These are phyloP conservation scores for Heliocidaris tuberculata DNA, from an alignment of 35 echinoderm and acorn worm genomes.

Conservation along the genomic window DNA sequence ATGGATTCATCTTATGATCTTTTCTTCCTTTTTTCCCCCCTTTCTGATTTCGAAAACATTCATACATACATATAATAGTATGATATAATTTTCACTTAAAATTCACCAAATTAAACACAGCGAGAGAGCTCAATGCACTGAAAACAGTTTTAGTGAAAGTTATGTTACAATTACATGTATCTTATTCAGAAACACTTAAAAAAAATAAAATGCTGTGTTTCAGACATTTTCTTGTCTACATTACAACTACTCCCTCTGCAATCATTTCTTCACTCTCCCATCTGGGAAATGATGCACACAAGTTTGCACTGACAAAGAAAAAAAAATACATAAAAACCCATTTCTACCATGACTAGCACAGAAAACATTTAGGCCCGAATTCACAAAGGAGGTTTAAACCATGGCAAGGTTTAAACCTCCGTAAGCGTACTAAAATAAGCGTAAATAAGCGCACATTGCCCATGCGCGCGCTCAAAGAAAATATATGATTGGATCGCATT, in stretches of 20 bases:
- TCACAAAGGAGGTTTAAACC: too few relatives aligned
- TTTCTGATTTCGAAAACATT: not conserved
- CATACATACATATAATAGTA: not conserved
- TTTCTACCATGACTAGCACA: not conserved
- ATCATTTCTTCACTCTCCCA: too few relatives aligned
- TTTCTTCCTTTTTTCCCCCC: not conserved
- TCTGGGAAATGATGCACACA: too few relatives aligned
- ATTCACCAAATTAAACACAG: not conserved
- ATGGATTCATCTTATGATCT: not conserved
- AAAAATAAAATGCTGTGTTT: not conserved
- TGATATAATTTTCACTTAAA: not conserved
- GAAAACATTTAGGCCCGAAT: too few relatives aligned
- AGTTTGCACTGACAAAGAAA: not conserved
- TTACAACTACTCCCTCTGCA: not conserved
- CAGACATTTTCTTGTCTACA: not conserved
- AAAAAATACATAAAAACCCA: not conserved
- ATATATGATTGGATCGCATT: too few relatives aligned
- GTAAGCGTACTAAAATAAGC: too few relatives aligned
- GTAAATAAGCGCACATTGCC: too few relatives aligned
- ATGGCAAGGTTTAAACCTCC: too few relatives aligned
- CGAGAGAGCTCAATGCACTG: not conserved
- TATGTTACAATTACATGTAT: too few relatives aligned
- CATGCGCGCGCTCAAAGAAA: too few relatives aligned
- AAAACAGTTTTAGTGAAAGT: not conserved
- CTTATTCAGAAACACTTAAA: not conserved